These are phyloP conservation scores for Chinchilla lanigera DNA, from an alignment of 2,113 vertebrate species.

Conservation along the genomic window DNA sequence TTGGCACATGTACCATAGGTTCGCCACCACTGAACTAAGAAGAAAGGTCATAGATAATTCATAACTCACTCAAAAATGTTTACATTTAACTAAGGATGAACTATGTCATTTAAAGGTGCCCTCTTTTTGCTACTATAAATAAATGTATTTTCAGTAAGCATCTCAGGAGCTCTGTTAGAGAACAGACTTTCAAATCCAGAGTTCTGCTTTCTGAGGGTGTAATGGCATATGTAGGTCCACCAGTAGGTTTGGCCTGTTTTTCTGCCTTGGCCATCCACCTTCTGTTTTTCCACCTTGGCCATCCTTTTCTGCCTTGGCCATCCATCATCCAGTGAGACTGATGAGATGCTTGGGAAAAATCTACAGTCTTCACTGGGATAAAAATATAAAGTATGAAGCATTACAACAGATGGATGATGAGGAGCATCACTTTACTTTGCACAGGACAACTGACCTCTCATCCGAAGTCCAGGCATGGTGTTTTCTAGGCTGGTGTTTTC, in stretches of 20 bases:
- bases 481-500: neutral
- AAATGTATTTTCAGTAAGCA: neutral
- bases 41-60: neutral
- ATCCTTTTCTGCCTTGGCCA: neutral
- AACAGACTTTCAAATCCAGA: neutral
- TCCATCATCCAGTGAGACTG: neutral
- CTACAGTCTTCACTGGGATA: neutral
- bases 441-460: neutral
- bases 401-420: neutral
- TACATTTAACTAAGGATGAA: neutral
- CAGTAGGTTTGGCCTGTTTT: no score
- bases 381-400: neutral
- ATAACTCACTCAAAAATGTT: neutral
- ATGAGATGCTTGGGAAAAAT: neutral
- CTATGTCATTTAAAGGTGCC: neutral
- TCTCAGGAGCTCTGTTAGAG: neutral
- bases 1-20: neutral
- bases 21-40: neutral
- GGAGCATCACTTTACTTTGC: neutral
- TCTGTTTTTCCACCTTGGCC: neutral
- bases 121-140: neutral
- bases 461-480: no score
- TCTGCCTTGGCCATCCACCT: neutral
- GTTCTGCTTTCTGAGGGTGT: neutral
- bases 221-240: neutral